Percentiles rank a stretch among this genome's conserved stretches.
Conservation (phyloP, 2,888 invertebrate genomes). For the Carcina quercana region DNA sequence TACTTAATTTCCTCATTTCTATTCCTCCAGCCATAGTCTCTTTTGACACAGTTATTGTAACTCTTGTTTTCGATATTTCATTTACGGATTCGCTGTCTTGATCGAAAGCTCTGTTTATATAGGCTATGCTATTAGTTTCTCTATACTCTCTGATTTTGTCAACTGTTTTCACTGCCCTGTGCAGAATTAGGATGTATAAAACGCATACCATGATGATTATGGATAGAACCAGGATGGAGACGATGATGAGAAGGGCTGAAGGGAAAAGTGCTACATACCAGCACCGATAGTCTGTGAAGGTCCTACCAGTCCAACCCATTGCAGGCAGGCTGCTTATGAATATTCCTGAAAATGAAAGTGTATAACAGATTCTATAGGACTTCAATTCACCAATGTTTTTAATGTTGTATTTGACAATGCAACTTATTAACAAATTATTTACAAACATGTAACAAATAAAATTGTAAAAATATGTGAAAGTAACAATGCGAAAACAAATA, state of each 20-base stretch:
- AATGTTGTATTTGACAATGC: no score
- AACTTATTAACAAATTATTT: no score
- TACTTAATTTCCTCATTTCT: conserved; percentile 21
- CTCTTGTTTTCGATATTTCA: conserved; percentile 21
- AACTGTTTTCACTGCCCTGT: conserved; percentile 67
- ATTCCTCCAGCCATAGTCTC: conserved; percentile 20
- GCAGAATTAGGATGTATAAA: conserved; percentile 71
- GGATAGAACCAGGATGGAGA: conserved; percentile 58
- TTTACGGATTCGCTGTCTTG: conserved; percentile 28
- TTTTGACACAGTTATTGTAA: conserved; percentile 29
- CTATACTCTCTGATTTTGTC: conserved; percentile 55
- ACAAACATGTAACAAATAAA: no score
- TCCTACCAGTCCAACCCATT: conserved; percentile 55
- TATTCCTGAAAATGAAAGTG: conserved; percentile 31
- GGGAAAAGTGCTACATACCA: conserved; percentile 76
- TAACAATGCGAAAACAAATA: no score
- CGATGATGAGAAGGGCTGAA: conserved; percentile 58
- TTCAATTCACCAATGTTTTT: no score
- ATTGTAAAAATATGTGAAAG: no score
- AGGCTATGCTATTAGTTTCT: conserved; percentile 26
- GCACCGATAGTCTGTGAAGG: conserved; percentile 65
- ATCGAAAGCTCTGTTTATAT: conserved; percentile 37
- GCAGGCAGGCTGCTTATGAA: conserved; percentile 41
- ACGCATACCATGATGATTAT: conserved; percentile 50
- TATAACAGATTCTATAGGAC: background rate